Percentiles rank a stretch among this genome's conserved stretches.
phyloP scores from a whole-genome alignment of 2,888 invertebrate species.

The Lepetodrilus schrolli region DNA sequence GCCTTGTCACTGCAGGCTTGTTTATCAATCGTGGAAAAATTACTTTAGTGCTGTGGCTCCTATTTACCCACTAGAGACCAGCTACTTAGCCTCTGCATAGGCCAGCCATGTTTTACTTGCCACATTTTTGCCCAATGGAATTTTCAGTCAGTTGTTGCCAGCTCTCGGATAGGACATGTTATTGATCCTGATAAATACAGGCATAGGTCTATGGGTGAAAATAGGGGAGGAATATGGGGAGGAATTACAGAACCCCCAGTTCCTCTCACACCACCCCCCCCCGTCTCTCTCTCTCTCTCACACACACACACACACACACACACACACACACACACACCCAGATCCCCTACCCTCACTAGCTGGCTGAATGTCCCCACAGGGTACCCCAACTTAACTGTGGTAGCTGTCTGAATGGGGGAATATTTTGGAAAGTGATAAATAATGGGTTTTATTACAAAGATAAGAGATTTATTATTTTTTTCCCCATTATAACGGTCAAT shows the following conservation, averaged over 20 bases:
- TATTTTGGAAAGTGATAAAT: slow-evolving; percentile 16
- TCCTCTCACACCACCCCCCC: no score
- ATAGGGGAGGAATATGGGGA: background rate
- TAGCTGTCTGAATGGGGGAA: background rate
- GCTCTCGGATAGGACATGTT: background rate
- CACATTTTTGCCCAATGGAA: background rate
- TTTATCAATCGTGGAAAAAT: background rate
- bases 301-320: no score
- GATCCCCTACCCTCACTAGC: background rate
- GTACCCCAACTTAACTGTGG: background rate
- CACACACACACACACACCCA: no score
- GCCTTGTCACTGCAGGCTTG: background rate
- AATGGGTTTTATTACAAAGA: slow-evolving; percentile 11
- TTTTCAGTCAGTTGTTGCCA: background rate
- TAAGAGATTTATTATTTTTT: slow-evolving; percentile 14
- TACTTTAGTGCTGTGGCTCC: no score
- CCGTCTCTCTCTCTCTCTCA: no score
- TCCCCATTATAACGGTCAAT: no score
- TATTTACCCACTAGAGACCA: background rate
- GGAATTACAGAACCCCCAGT: no score
- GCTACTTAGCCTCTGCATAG: background rate
- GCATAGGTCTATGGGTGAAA: background rate
- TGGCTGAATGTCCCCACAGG: slow-evolving; percentile 1
- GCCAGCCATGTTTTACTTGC: background rate
- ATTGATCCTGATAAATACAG: background rate